Evolutionary conservation across 2,113 vertebrate species (phyloP).

Genomic region (Eretmochelys imbricata): DNA sequence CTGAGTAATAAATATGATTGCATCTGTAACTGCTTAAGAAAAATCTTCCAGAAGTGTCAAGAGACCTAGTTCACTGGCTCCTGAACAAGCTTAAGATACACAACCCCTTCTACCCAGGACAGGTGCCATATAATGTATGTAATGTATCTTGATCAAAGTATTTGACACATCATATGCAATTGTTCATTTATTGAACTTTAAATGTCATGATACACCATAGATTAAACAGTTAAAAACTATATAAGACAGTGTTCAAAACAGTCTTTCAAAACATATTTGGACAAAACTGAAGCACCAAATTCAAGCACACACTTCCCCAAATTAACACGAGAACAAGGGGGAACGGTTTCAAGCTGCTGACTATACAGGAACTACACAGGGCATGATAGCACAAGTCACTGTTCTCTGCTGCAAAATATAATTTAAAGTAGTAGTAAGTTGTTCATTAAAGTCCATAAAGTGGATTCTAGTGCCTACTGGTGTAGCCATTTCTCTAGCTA

Average conservation of each 20-base stretch:
- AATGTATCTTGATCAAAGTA: neutral
- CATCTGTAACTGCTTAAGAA: rapidly evolving
- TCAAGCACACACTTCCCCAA: slow-evolving; percentile 21
- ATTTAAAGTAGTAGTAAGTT: neutral
- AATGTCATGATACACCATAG: slow-evolving; percentile 40
- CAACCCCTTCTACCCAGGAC: neutral
- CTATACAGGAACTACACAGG: slow-evolving; percentile 24
- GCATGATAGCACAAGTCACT: neutral
- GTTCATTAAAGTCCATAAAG: neutral
- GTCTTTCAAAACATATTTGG: slow-evolving; percentile 56
- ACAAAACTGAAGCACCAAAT: slow-evolving; percentile 56
- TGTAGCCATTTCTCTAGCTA: neutral
- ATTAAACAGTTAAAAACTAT: slow-evolving; percentile 69
- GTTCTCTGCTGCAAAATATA: neutral
- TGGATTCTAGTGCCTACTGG: rapidly evolving
- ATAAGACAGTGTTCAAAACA: slow-evolving; percentile 42
- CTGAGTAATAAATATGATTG: neutral
- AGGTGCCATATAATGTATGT: neutral
- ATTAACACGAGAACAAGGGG: neutral
- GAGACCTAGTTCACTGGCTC: neutral
- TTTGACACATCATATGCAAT: neutral
- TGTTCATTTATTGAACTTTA: slow-evolving; percentile 60
- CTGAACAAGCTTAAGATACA: neutral
- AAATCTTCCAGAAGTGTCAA: neutral
- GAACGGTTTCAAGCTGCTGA: neutral